A percentile compares a stretch with the other conserved stretches of the same genome.
These are phyloP conservation scores for Sinonovacula constricta DNA, from an alignment of 1,140 invertebrate genomes.

Conservation along the genomic window DNA sequence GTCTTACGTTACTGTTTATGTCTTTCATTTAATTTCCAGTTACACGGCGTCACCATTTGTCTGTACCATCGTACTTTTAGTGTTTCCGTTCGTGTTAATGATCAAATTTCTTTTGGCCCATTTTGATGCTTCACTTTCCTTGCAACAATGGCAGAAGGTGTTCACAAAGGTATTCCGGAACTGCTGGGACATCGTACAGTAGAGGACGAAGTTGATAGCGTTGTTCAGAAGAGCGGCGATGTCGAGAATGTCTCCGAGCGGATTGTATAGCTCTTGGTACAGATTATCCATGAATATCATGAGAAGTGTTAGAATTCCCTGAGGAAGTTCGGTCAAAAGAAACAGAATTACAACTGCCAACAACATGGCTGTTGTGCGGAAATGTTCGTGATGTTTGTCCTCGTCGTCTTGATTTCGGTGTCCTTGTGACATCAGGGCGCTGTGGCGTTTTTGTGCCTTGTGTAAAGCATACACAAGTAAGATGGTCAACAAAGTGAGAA, in stretches of 20 bases:
- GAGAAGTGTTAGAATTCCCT: conserved; percentile 78
- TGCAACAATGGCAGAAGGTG: conserved; percentile 43
- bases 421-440: conserved; percentile 72
- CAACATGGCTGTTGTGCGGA: conserved; percentile 94
- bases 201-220: conserved; percentile 94
- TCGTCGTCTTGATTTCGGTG: conserved; percentile 71
- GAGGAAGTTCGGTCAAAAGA: conserved; percentile 91
- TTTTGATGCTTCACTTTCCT: not conserved
- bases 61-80: no score
- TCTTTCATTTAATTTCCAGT: no score
- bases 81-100: not conserved
- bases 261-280: conserved; percentile 75
- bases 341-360: conserved; percentile 92
- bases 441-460: conserved; percentile 76
- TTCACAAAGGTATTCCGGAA: conserved; percentile 41
- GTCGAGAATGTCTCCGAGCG: conserved; percentile 92
- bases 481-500: conserved; percentile 79
- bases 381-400: conserved; percentile 81
- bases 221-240: conserved; percentile 93
- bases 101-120: conserved; percentile 1
- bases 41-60: no score
- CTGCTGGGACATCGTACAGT: conserved; percentile 87
- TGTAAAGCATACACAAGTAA: conserved; percentile 79
- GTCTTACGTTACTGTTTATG: no score
- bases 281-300: conserved; percentile 60